A percentile compares a stretch with the other conserved stretches of the same genome.
phyloP scores from a whole-genome alignment of 2,888 invertebrate genomes.

The Ditula angustiorana region DNA sequence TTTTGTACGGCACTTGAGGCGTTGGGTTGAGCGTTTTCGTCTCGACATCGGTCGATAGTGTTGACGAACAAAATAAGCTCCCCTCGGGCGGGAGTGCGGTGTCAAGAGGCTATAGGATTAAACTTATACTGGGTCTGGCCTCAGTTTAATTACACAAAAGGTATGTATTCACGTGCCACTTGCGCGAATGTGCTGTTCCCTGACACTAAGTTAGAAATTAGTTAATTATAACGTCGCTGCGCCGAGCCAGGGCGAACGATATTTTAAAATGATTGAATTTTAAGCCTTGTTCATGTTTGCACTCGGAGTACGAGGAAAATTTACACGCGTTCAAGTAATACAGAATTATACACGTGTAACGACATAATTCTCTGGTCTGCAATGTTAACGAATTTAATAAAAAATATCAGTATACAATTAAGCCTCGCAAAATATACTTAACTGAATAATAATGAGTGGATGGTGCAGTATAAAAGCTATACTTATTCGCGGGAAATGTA shows the following conservation, averaged over 20 bases:
- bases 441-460: constrained; percentile 44
- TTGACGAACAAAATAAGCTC: constrained; percentile 84
- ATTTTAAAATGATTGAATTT: constrained; percentile 64
- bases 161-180: constrained; percentile 71
- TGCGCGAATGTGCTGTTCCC: constrained; percentile 70
- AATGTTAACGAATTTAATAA: constrained; percentile 1
- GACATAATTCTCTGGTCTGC: background rate
- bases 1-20: constrained; percentile 68
- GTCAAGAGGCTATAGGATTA: constrained; percentile 85
- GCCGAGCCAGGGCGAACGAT: constrained; percentile 70
- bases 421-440: background rate
- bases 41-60: constrained; percentile 80
- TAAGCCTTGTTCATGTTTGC: constrained; percentile 17
- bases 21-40: constrained; percentile 69
- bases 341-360: background rate
- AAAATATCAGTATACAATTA: background rate
- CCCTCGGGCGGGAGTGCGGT: constrained; percentile 76
- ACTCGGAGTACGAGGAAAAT: background rate
- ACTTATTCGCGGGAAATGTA: constrained; percentile 56
- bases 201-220: constrained; percentile 74
- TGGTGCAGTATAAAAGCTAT: constrained; percentile 55
- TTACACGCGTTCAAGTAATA: background rate
- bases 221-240: constrained; percentile 71
- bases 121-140: constrained; percentile 83
- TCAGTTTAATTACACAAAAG: constrained; percentile 84